Base-by-base conservation (phyloP, 2,888 invertebrate genomes). In the Nomada ferruginata region DNA sequence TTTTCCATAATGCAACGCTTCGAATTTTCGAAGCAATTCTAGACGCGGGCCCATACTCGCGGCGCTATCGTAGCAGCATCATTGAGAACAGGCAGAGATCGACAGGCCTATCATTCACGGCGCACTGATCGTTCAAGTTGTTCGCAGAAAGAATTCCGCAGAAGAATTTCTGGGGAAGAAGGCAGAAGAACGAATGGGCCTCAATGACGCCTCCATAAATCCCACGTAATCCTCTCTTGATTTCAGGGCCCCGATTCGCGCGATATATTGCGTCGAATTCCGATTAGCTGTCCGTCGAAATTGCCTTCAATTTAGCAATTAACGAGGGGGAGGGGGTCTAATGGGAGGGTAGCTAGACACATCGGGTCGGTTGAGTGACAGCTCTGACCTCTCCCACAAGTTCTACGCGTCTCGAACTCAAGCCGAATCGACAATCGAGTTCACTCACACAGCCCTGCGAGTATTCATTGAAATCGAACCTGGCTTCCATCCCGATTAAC, bases 261-360 rank as follows among this genome's bases (percentile, higher is more conserved):
- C 85, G 85, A 89, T 89, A 87, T 84, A 88, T 86, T 78, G 83
- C 81, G 89, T 90, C 87, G 90, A 87, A 91, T 91, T 90, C 91
- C 89, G 85, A 90, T 90, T 90, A 90, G 82, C 83, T 74, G 80
- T 73, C 86, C 88, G 87, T 89, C 91, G 87, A 93, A 93, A 93
- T 93, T 93, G 93, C 91, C 93, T 90, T 91, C 93, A 93, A 93
- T 93, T 93, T 93, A 90, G 91, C 92, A 93, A 93, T 93, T 93
- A 93, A 92, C 93, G 92, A 81, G 88, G 85, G 82, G 76, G 79
- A 76, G 79, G 92, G 91, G 91, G 92, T 90, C 90, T 93, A 93
- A 93, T 93, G 89, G 92, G 87, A 91, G 93, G 93, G 92, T 92
- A 92, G 92, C 92, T 92, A 92, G 92, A 91, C 90, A 88, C 92